Conservation (phyloP, 1,140 invertebrate species). For the Bombus terrestris region DNA sequence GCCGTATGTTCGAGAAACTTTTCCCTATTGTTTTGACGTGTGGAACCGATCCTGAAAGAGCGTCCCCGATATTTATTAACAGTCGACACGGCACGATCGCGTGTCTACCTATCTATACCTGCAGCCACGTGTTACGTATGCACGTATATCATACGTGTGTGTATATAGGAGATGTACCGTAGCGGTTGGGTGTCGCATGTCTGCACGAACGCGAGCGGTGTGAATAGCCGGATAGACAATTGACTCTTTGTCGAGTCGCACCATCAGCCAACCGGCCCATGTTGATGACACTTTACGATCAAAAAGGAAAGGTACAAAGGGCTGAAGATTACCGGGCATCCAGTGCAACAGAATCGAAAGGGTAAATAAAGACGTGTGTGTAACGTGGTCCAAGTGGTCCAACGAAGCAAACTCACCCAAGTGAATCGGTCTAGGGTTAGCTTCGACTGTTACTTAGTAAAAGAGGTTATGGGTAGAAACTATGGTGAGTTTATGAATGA, state of each 20-base stretch:
- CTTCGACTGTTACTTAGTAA: background rate
- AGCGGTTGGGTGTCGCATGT: background rate
- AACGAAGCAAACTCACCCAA: background rate
- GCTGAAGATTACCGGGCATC: conserved; percentile 27
- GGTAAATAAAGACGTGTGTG: conserved; percentile 35
- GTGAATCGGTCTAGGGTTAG: background rate
- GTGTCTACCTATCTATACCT: background rate
- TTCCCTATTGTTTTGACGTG: conserved; percentile 28
- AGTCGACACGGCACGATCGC: background rate
- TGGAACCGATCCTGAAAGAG: conserved; percentile 31
- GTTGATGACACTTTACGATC: conserved; percentile 50
- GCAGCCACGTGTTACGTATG: background rate
- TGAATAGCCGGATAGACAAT: conserved; percentile 53
- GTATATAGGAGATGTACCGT: background rate
- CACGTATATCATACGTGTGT: background rate
- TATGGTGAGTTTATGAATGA: background rate
- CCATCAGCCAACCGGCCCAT: conserved; percentile 3
- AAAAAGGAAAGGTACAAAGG: conserved; percentile 46
- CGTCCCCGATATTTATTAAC: conserved; percentile 46
- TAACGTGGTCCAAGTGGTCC: background rate
- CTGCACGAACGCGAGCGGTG: conserved; percentile 5
- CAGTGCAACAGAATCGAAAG: conserved; percentile 32
- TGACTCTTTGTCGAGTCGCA: conserved; percentile 46
- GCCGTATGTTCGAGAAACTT: conserved; percentile 24
- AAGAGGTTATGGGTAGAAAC: background rate